A percentile compares a stretch with the other conserved stretches of the same genome.
phyloP scores from a whole-genome alignment of 2,113 vertebrate genomes.

The Pteruthius melanotis region DNA sequence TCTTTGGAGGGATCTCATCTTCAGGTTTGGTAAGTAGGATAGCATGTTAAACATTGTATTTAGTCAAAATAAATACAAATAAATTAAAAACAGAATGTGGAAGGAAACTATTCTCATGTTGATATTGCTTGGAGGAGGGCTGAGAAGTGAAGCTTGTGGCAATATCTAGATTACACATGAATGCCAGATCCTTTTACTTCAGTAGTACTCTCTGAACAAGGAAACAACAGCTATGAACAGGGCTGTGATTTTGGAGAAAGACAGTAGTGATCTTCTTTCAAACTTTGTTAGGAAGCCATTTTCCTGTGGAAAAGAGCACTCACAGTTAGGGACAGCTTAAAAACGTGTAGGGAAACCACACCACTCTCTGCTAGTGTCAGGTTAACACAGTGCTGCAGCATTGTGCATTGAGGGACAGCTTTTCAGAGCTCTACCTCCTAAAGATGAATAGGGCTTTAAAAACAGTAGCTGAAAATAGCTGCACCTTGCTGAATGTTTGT shows the following conservation, averaged over 20 bases:
- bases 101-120: background rate
- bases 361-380: background rate
- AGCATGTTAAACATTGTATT: background rate
- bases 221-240: conserved; percentile 37
- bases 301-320: conserved; percentile 48
- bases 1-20: background rate
- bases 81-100: conserved; percentile 26
- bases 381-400: background rate
- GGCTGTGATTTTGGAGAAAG: conserved; percentile 54
- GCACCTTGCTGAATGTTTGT: background rate
- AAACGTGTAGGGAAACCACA: background rate
- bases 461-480: conserved; percentile 7
- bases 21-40: background rate
- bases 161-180: background rate
- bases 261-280: conserved; percentile 64
- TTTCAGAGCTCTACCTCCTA: background rate
- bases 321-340: background rate
- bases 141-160: background rate
- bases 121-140: conserved; percentile 11
- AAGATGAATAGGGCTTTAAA: conserved; percentile 5
- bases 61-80: conserved; percentile 61
- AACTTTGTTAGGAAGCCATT: conserved; percentile 73
- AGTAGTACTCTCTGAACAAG: conserved; percentile 65
- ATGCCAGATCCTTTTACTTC: background rate
- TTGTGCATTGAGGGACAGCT: background rate